These are phyloP conservation scores for Iguana delicatissima DNA, from an alignment of 2,797 vertebrate species.

Conservation along the genomic window DNA sequence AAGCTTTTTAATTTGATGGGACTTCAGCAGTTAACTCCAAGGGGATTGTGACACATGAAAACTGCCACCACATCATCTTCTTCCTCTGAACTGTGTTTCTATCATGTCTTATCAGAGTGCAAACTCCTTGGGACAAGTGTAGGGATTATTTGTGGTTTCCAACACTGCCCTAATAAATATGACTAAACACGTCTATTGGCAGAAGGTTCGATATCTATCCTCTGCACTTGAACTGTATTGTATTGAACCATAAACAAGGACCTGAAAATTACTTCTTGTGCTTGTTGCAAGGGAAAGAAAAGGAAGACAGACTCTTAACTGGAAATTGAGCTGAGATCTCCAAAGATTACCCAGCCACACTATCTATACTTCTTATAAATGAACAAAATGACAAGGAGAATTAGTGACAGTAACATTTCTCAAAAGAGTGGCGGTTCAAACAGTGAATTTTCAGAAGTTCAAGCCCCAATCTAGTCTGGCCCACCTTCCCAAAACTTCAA, in stretches of 20 bases:
- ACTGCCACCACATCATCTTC: not conserved
- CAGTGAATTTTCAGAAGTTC: not conserved
- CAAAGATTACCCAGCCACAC: constrained; percentile 14
- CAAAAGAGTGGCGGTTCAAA: not conserved
- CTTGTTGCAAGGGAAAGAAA: not conserved
- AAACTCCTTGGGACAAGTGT: constrained; percentile 14
- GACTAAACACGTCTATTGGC: constrained; percentile 33
- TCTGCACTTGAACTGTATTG: constrained; percentile 28
- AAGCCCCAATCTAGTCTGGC: too few relatives aligned
- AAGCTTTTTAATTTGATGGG: constrained; percentile 21
- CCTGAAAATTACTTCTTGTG: constrained; percentile 26
- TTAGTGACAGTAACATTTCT: not conserved
- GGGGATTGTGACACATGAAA: not conserved
- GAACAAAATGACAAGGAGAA: not conserved
- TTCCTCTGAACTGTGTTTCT: constrained; percentile 8
- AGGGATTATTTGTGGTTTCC: constrained; percentile 18
- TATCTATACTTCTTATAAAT: not conserved
- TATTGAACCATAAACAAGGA: constrained; percentile 41
- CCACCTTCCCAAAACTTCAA: not conserved
- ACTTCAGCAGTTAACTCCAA: not conserved
- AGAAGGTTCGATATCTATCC: constrained; percentile 33
- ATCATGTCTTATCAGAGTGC: constrained; percentile 37
- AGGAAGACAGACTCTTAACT: not conserved
- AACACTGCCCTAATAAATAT: constrained; percentile 28
- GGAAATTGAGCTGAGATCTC: constrained; percentile 22